Percentiles rank a stretch among this genome's conserved stretches.
Evolutionary conservation across 2,888 invertebrate species (phyloP).

Genomic region (Eupithecia insigniata): DNA sequence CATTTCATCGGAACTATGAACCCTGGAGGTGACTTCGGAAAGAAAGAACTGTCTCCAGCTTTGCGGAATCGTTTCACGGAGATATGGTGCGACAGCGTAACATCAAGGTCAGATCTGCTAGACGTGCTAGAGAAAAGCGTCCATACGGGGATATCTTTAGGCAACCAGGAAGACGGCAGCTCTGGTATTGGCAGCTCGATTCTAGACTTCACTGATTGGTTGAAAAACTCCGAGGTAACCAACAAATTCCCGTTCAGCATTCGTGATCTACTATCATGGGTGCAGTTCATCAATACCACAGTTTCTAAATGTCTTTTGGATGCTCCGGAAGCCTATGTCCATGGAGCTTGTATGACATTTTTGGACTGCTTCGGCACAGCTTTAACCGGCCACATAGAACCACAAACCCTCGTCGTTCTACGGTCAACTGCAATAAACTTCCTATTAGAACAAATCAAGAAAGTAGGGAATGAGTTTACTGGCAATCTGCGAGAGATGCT

Average conservation of each 20-base stretch:
- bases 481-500: slow-evolving; percentile 61
- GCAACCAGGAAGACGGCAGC: slow-evolving; percentile 80
- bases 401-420: slow-evolving; percentile 72
- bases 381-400: slow-evolving; percentile 88
- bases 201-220: slow-evolving; percentile 92
- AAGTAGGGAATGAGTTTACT: slow-evolving; percentile 68
- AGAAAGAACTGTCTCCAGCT: slow-evolving; percentile 99
- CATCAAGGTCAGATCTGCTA: slow-evolving; percentile 88
- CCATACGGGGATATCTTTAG: slow-evolving; percentile 78
- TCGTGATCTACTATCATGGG: slow-evolving; percentile 96
- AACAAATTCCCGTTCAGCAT: slow-evolving; percentile 93
- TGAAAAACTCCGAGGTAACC: slow-evolving; percentile 88
- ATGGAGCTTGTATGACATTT: slow-evolving; percentile 96
- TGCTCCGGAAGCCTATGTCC: slow-evolving; percentile 89
- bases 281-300: slow-evolving; percentile 91
- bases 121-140: slow-evolving; percentile 93
- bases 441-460: slow-evolving; percentile 81
- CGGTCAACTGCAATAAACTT: slow-evolving; percentile 82
- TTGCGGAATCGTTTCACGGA: slow-evolving; percentile 98
- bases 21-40: slow-evolving; percentile 99
- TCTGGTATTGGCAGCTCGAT: slow-evolving; percentile 88
- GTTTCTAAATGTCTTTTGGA: slow-evolving; percentile 72
- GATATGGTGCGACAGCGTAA: slow-evolving; percentile 96
- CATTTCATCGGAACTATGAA: slow-evolving; percentile 99
- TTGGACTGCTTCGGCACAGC: slow-evolving; percentile 96